Evolutionary conservation across 1,140 invertebrate species (phyloP).

Genomic region (Charaxes varanes): DNA sequence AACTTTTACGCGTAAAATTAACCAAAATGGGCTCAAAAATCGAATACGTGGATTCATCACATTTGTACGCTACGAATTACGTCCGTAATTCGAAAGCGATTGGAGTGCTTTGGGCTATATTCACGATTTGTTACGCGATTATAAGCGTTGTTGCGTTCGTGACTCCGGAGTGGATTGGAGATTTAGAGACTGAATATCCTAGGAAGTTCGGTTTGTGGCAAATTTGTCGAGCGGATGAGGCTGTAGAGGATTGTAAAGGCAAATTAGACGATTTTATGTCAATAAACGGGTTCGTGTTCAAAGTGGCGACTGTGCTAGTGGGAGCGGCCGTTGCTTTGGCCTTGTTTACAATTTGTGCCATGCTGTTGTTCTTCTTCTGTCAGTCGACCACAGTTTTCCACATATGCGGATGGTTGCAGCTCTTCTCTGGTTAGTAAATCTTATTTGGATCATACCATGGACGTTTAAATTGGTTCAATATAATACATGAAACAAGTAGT

Average conservation of each 20-base stretch:
- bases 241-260: constrained; percentile 85
- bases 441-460: too few species aligned
- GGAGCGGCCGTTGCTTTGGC: constrained; percentile 90
- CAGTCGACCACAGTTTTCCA: constrained; percentile 95
- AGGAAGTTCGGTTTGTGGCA: constrained; percentile 96
- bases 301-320: constrained; percentile 90
- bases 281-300: constrained; percentile 82
- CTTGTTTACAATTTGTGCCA: constrained; percentile 88
- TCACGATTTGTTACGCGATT: constrained; percentile 97
- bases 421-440: constrained; percentile 87
- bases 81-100: constrained; percentile 97
- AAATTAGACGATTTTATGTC: constrained; percentile 88
- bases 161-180: constrained; percentile 95
- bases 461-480: too few species aligned
- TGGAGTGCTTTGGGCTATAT: constrained; percentile 96
- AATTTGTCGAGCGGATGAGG: constrained; percentile 83
- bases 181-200: constrained; percentile 87
- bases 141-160: constrained; percentile 95
- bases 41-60: constrained; percentile 91
- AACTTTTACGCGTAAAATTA: constrained; percentile 25
- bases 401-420: constrained; percentile 94
- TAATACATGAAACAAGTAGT: too few species aligned
- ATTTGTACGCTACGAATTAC: constrained; percentile 94
- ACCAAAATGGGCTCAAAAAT: constrained; percentile 89
- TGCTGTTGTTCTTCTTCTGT: constrained; percentile 96